These are phyloP conservation scores for Australoheros facetus DNA, from an alignment of 2,797 vertebrate species.

Conservation along the genomic window DNA sequence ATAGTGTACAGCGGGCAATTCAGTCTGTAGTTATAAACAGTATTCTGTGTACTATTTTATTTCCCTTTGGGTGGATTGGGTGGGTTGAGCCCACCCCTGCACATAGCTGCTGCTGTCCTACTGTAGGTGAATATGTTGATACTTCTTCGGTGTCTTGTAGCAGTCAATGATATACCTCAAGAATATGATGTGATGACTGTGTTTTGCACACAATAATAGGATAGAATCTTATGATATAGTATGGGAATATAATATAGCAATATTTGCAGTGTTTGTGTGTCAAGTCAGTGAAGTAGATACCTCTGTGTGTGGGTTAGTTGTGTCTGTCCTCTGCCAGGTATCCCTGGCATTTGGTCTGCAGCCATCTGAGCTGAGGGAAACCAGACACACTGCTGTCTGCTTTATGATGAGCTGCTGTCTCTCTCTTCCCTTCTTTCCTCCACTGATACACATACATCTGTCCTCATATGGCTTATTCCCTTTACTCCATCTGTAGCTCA, in stretches of 20 bases:
- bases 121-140: not conserved
- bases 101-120: not conserved
- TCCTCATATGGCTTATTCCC: slow-evolving; percentile 7
- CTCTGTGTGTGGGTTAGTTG: not conserved
- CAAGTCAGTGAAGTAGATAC: too few species aligned
- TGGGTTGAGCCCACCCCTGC: not conserved
- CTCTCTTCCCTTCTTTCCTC: slow-evolving; percentile 15
- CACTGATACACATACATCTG: slow-evolving; percentile 13
- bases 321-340: slow-evolving; percentile 15
- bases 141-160: not conserved
- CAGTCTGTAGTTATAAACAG: not conserved
- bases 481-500: slow-evolving; percentile 44
- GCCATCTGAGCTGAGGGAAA: slow-evolving; percentile 24
- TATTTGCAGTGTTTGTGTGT: not conserved
- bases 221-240: not conserved
- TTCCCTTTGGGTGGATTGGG: not conserved
- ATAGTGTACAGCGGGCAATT: not conserved
- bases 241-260: not conserved
- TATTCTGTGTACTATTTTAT: too few species aligned
- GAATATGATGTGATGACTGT: not conserved
- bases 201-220: not conserved
- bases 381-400: slow-evolving; percentile 38
- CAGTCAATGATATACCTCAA: not conserved
- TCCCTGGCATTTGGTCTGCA: slow-evolving; percentile 23
- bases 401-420: slow-evolving; percentile 16